Base-by-base conservation (phyloP, 1,140 invertebrate genomes). In the Zaprionus vittiger region DNA sequence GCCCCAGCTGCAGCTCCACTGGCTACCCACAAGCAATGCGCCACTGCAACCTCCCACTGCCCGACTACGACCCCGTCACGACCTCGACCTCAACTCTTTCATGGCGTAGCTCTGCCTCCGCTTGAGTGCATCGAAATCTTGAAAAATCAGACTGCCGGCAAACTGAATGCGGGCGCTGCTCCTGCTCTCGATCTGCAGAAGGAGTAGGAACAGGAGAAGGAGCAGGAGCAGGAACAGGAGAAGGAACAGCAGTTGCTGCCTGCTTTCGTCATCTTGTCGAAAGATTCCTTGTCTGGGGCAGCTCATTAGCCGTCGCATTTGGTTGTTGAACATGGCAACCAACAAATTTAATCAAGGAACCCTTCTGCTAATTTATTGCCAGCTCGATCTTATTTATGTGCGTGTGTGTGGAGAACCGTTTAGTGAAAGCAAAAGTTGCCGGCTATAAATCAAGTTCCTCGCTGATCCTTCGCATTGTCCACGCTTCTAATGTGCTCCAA, bases 91-190 rank as follows among this genome's bases (percentile, higher is more conserved):
- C 74, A 73, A 73, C 75, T 73, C 75, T 77, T 73, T 66, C 20
- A n/a, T 15, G 12, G 31, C 4, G 34, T 12, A 17, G 68, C n/a
- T 14, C 38, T 20, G 60, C 34, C 26, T 20, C 44, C 71, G 74
- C 57, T 56, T 67, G 67, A 67, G 72, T 72, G 80, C 76, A 76
- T 67, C 63, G 60, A 73, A 69, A 73, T 64, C 83, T 85, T 77
- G 64, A 86, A 86, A 82, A 86, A 80, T 80, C 83, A 86, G 76
- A 72, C 83, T 79, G 62, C 70, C 83, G 83, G 59, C 79, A 86
- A 80, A 63, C 72, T 77, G 77, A 83, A 77, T 85, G 63, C 83
- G 70, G 79, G 57, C 11, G 20, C 38, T 28, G 9, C n/a, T 14
- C 28, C 41, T 54, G 28, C 20, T 14, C 20, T 17, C 24, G 4